Evolutionary conservation across 2,797 vertebrate genomes (phyloP).

Genomic region (Cyprinella venusta): DNA sequence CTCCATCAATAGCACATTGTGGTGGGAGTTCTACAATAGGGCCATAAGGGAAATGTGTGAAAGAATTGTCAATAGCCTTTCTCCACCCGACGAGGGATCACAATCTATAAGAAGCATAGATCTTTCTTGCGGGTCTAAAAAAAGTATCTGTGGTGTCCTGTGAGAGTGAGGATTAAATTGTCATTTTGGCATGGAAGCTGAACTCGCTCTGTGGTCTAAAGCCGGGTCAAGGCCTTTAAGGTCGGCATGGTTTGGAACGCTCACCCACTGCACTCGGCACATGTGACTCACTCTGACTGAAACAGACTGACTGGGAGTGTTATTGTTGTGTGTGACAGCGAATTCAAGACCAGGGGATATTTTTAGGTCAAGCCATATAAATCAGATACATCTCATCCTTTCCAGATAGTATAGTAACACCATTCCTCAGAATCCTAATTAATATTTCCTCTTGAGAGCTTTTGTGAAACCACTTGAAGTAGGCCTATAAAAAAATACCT

Average conservation of each 20-base stretch:
- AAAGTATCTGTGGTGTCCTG: slow-evolving; percentile 4
- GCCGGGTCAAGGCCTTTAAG: slow-evolving; percentile 43
- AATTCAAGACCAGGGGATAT: slow-evolving; percentile 18
- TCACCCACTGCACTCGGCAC: slow-evolving; percentile 29
- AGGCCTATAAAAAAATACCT: neutral
- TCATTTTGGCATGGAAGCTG: slow-evolving; percentile 30
- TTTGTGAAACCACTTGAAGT: neutral
- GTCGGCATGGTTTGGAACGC: slow-evolving; percentile 22
- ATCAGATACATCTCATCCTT: slow-evolving; percentile 4
- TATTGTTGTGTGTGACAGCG: neutral
- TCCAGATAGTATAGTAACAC: slow-evolving; percentile 7
- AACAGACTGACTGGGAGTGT: slow-evolving; percentile 31
- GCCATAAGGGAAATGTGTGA: slow-evolving; percentile 24
- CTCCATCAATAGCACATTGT: slow-evolving; percentile 35
- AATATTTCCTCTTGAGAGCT: slow-evolving; percentile 25
- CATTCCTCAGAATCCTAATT: slow-evolving; percentile 20
- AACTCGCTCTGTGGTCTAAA: slow-evolving; percentile 16
- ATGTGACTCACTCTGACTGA: slow-evolving; percentile 38
- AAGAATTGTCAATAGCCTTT: slow-evolving; percentile 36
- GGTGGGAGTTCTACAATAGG: slow-evolving; percentile 18
- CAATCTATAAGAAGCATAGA: slow-evolving; percentile 41
- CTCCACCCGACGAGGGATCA: slow-evolving; percentile 9
- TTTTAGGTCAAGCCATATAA: slow-evolving; percentile 30
- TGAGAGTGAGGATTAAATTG: slow-evolving; percentile 38
- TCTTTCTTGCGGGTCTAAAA: slow-evolving; percentile 29